A percentile compares a stretch with the other conserved stretches of the same genome.
Conservation (phyloP, 2,113 vertebrate species). For the Haemorhous mexicanus region DNA sequence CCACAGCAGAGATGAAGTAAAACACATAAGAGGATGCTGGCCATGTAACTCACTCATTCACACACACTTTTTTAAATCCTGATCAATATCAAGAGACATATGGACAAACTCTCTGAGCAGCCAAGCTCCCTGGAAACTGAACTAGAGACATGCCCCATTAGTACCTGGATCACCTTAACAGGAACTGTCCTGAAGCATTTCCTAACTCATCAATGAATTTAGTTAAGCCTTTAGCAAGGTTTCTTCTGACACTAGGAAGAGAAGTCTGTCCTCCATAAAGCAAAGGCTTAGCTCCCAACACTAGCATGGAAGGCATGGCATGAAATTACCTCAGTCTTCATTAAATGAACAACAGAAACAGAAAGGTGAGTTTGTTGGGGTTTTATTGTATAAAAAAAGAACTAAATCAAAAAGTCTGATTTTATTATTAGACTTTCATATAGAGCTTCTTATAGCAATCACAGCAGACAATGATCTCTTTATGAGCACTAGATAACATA, state of each 20-base stretch:
- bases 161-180: not conserved
- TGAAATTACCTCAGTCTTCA: not conserved
- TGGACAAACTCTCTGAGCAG: not conserved
- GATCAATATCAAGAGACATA: not conserved
- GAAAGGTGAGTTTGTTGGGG: not conserved
- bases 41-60: not conserved
- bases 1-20: not conserved
- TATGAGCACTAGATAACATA: not conserved
- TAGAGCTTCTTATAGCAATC: accelerated
- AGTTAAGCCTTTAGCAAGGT: not conserved
- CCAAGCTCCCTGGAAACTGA: not conserved
- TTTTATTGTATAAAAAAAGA: not conserved
- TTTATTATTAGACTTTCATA: not conserved
- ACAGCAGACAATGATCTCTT: not conserved
- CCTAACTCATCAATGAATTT: not conserved
- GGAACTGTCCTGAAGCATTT: not conserved
- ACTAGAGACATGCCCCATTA: not conserved
- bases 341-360: not conserved
- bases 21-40: not conserved
- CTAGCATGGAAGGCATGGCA: not conserved
- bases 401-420: not conserved
- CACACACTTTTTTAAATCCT: accelerated
- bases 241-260: not conserved
- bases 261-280: not conserved
- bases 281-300: not conserved